A percentile compares a stretch with the other conserved stretches of the same genome.
phyloP scores from a whole-genome alignment of 2,113 vertebrate genomes.

The Trogon surrucura region DNA sequence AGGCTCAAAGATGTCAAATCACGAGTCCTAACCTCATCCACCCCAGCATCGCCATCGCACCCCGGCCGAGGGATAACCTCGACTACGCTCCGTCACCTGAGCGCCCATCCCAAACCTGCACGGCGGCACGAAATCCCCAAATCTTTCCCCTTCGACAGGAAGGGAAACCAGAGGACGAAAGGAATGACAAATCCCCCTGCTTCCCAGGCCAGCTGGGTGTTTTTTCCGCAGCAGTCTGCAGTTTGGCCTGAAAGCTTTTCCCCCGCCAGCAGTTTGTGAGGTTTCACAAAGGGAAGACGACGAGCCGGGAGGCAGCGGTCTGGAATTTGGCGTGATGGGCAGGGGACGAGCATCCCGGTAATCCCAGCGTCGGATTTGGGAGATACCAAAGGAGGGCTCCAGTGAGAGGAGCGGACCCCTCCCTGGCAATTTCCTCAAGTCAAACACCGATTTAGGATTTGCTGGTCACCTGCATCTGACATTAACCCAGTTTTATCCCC shows the following conservation, averaged over 20 bases:
- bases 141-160: not conserved
- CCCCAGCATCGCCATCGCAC: not conserved
- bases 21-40: not conserved
- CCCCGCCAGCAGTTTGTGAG: not conserved
- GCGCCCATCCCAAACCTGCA: not conserved
- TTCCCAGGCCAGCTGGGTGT: not conserved
- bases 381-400: not conserved
- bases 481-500: not conserved
- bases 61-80: fast-evolving
- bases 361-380: not conserved
- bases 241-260: not conserved
- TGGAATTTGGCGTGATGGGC: not conserved
- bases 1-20: not conserved
- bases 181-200: not conserved
- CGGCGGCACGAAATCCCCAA: not conserved
- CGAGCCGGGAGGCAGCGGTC: not conserved
- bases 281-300: not conserved
- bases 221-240: not conserved
- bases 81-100: fast-evolving
- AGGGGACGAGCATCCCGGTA: not conserved
- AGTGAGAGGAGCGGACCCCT: not conserved
- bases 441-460: not conserved
- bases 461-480: not conserved
- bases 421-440: not conserved
- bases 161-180: not conserved